phyloP scores from a whole-genome alignment of 2,797 vertebrate species.

The Sciurus vulgaris region DNA sequence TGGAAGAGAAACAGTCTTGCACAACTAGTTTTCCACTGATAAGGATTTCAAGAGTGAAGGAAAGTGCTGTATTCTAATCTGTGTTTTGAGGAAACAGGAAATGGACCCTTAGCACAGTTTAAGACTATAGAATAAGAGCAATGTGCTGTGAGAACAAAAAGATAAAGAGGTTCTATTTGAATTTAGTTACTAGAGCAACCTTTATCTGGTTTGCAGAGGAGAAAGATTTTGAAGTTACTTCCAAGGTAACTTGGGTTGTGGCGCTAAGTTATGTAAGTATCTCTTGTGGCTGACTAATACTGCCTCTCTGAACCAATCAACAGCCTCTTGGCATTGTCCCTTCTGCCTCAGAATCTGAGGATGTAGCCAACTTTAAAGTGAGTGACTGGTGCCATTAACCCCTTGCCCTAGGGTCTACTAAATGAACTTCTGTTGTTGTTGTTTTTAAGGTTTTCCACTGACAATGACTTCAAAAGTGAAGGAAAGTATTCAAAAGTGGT shows the following conservation, averaged over 20 bases:
- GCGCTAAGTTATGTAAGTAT: neutral
- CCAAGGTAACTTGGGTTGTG: neutral
- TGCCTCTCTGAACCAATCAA: neutral
- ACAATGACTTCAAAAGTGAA: conserved; percentile 81
- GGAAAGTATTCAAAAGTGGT: conserved; percentile 78
- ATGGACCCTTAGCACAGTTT: neutral
- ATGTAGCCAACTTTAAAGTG: neutral
- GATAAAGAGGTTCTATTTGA: conserved; percentile 22
- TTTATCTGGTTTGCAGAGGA: neutral
- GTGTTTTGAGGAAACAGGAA: conserved; percentile 34
- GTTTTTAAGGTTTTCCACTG: conserved; percentile 82
- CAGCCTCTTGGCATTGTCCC: neutral
- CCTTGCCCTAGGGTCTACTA: neutral
- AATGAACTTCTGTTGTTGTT: neutral
- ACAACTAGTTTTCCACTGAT: conserved; percentile 66
- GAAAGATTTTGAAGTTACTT: conserved; percentile 38
- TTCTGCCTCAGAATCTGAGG: neutral
- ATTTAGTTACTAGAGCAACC: neutral
- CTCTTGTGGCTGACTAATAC: neutral
- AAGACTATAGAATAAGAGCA: neutral
- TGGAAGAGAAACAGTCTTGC: conserved; percentile 21
- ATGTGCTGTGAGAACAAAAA: neutral
- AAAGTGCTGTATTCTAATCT: conserved; percentile 66
- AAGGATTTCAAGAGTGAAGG: conserved; percentile 69
- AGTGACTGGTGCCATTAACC: neutral